Conservation (phyloP, 2,113 vertebrate species). For the Calidris pygmaea region DNA sequence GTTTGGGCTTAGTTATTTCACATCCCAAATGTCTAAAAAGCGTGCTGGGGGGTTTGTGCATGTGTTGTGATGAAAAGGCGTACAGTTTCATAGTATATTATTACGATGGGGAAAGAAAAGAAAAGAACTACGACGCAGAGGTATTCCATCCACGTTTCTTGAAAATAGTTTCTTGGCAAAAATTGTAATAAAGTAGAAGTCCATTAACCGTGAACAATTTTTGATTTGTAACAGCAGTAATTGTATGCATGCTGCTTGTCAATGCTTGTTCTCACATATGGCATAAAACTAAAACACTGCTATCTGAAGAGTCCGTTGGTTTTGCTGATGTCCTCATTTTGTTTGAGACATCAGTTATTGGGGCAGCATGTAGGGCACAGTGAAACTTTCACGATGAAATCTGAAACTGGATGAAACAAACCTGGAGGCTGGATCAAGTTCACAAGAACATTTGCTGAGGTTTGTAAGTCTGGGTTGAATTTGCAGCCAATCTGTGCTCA, state of each 20-base stretch:
- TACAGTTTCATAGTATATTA: background rate
- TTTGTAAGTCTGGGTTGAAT: constrained; percentile 57
- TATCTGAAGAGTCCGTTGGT: background rate
- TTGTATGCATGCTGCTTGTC: constrained; percentile 11
- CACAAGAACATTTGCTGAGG: constrained; percentile 43
- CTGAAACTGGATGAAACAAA: constrained; percentile 63
- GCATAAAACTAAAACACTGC: constrained; percentile 13
- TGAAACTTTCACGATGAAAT: constrained; percentile 26
- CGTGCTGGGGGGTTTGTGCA: background rate
- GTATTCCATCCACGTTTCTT: background rate
- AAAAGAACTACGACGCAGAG: background rate
- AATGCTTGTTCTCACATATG: constrained; percentile 16
- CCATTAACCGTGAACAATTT: background rate
- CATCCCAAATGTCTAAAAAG: constrained; percentile 1
- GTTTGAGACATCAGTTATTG: constrained; percentile 31
- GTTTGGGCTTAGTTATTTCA: constrained; percentile 21
- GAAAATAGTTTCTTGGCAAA: constrained; percentile 14
- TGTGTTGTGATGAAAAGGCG: background rate
- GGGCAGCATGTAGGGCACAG: background rate
- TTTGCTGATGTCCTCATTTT: constrained; percentile 41
- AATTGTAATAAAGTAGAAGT: background rate
- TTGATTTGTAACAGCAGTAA: constrained; percentile 37
- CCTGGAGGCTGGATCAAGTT: constrained; percentile 51
- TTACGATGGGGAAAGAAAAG: background rate
- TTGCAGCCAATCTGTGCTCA: constrained; percentile 45